A percentile compares a stretch with the other conserved stretches of the same genome.
Conservation (phyloP, 2,888 invertebrate genomes). For the Poecilobothrus nobilitatus region DNA sequence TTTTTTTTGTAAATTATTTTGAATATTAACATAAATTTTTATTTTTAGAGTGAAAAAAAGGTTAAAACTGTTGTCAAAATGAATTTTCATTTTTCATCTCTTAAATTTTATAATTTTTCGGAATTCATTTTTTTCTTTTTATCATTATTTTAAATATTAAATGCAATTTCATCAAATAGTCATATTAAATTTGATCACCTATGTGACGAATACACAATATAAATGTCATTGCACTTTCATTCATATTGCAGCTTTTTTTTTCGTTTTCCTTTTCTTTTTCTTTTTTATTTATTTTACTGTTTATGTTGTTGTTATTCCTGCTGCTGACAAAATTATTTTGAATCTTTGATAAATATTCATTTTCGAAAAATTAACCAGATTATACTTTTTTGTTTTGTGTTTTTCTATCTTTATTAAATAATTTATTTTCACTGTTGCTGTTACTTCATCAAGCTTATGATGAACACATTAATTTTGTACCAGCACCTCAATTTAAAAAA, state of each 20-base stretch:
- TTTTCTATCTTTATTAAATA: not conserved
- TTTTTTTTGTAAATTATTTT: no score
- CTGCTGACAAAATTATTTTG: not conserved
- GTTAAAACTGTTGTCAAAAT: no score
- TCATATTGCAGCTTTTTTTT: not conserved
- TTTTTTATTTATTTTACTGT: no score
- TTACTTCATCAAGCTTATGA: not conserved
- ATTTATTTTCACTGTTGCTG: not conserved
- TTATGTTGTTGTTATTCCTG: no score
- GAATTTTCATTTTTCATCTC: no score
- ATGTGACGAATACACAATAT: not conserved
- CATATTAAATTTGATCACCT: not conserved
- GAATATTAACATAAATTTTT: no score
- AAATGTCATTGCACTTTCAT: conserved; percentile 6
- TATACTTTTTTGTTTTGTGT: not conserved
- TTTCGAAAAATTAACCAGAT: conserved; percentile 3
- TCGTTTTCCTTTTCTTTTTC: not conserved
- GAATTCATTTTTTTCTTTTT: not conserved
- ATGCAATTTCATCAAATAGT: not conserved
- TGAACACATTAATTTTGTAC: not conserved
- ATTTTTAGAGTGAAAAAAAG: no score
- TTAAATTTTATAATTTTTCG: no score
- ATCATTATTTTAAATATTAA: no score
- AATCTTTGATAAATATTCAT: not conserved
- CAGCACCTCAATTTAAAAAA: not conserved